phyloP scores from a whole-genome alignment of 2,113 vertebrate genomes.

The Cettia cetti region DNA sequence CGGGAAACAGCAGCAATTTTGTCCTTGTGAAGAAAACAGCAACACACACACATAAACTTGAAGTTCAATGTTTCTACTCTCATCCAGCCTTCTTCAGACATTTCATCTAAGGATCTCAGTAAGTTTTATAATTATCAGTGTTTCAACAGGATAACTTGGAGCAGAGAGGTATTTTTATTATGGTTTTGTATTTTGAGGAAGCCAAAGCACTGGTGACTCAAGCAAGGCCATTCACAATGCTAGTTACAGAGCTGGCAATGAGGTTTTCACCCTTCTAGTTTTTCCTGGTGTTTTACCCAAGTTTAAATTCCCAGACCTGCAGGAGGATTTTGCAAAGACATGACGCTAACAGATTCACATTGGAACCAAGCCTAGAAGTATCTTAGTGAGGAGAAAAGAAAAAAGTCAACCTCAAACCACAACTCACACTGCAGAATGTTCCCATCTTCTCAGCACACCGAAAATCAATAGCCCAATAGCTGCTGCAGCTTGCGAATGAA shows the following conservation, averaged over 20 bases:
- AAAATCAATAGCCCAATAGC: slow-evolving; percentile 66
- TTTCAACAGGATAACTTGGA: background rate
- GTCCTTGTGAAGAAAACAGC: background rate
- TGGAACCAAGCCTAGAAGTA: slow-evolving; percentile 14
- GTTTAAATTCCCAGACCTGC: background rate
- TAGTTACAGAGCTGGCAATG: background rate
- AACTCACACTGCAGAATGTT: slow-evolving; percentile 47
- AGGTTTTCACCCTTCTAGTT: background rate
- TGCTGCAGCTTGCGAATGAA: slow-evolving; percentile 15
- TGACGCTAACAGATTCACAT: background rate
- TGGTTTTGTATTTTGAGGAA: background rate
- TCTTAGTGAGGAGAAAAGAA: background rate
- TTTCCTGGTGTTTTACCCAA: background rate
- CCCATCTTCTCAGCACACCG: slow-evolving; percentile 32
- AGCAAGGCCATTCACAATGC: background rate
- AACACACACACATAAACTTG: background rate
- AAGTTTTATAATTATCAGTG: background rate
- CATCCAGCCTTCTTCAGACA: background rate
- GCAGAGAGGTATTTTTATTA: background rate
- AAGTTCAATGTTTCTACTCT: background rate
- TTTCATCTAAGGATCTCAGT: background rate
- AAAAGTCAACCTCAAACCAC: slow-evolving; percentile 6
- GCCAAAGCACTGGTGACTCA: background rate
- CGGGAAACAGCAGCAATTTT: background rate
- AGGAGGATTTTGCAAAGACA: background rate